A percentile compares a stretch with the other conserved stretches of the same genome.
Evolutionary conservation across 2,888 invertebrate species (phyloP).

Genomic region (Thymelicus lineola): DNA sequence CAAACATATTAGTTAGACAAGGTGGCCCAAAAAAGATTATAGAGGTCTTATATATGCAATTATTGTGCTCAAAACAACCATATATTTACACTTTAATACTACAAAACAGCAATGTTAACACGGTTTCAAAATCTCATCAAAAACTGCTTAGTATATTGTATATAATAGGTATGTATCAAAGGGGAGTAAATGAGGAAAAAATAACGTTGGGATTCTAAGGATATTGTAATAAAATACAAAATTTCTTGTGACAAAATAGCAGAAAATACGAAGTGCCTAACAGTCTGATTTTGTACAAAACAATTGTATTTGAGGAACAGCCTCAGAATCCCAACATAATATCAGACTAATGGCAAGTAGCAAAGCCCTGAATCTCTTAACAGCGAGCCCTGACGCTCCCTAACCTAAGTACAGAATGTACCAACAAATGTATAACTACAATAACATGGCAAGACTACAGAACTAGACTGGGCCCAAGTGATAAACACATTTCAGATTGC

Average conservation of each 20-base stretch:
- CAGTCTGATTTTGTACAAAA: too few species aligned
- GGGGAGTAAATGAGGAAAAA: slow-evolving; percentile 7
- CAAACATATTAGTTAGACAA: neutral
- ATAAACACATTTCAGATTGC: neutral
- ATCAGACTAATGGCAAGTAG: slow-evolving; percentile 28
- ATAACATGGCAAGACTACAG: slow-evolving; percentile 63
- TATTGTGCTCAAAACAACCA: slow-evolving; percentile 35
- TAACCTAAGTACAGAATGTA: slow-evolving; percentile 51
- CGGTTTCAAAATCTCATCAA: slow-evolving; percentile 28
- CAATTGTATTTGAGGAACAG: too few species aligned
- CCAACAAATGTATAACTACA: slow-evolving; percentile 64
- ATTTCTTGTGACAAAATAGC: neutral
- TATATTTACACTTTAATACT: slow-evolving; percentile 25
- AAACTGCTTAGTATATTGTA: slow-evolving; percentile 22
- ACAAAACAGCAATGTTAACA: neutral
- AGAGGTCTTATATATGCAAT: slow-evolving; percentile 18
- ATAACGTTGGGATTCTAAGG: slow-evolving; percentile 6
- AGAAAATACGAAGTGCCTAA: too few species aligned
- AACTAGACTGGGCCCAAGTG: slow-evolving; percentile 24
- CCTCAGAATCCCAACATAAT: slow-evolving; percentile 20
- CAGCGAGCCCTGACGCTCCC: neutral
- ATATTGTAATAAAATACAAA: slow-evolving; percentile 1
- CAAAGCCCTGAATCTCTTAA: slow-evolving; percentile 4
- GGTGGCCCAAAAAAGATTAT: neutral
- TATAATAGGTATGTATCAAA: slow-evolving; percentile 12